phyloP scores from a whole-genome alignment of 2,113 vertebrate species.

The Tragelaphus scriptus region DNA sequence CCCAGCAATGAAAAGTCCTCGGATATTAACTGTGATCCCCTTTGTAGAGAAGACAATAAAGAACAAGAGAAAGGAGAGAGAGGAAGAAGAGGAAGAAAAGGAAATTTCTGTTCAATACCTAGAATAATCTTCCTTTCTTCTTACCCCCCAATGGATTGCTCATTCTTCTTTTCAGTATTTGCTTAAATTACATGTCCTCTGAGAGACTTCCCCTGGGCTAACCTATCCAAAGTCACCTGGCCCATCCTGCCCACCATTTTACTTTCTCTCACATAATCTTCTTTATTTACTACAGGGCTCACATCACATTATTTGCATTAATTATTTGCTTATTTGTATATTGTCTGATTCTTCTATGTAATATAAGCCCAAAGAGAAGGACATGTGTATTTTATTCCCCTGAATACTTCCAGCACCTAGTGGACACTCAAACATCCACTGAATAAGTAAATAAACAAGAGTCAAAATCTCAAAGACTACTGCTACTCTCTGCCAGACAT shows the following conservation, averaged over 20 bases:
- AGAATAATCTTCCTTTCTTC: neutral
- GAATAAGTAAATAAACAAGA: neutral
- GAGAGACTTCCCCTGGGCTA: neutral
- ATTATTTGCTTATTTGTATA: neutral
- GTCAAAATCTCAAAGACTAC: neutral
- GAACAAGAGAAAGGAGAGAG: neutral
- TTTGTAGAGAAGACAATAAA: neutral
- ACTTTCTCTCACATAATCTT: neutral
- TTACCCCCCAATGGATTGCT: no score
- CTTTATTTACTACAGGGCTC: neutral
- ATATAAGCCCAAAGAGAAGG: neutral
- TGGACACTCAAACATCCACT: neutral
- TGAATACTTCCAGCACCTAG: neutral
- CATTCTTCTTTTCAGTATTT: neutral
- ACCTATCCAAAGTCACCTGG: neutral
- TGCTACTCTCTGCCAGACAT: neutral
- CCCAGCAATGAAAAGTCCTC: neutral
- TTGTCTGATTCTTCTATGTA: neutral
- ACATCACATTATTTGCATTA: neutral
- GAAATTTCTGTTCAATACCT: neutral
- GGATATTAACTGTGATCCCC: neutral
- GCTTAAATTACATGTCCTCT: neutral
- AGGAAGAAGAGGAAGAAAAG: neutral
- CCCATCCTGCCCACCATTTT: neutral
- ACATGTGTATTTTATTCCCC: neutral